Evolutionary conservation across 2,113 vertebrate genomes (phyloP), one percentile per base, ranked within the genome.

Genomic region (Melanerpes aurifrons): DNA sequence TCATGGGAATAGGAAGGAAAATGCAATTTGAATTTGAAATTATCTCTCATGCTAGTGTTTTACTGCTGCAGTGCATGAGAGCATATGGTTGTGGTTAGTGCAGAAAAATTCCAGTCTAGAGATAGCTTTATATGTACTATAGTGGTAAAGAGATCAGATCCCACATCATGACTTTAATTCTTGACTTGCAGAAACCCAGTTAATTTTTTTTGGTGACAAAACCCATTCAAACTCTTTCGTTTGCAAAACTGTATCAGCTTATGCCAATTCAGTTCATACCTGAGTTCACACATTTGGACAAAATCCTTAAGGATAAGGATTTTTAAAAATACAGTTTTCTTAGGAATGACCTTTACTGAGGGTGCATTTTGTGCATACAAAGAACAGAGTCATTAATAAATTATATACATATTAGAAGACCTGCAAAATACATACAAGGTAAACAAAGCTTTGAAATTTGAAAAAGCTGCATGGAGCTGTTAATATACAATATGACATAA

Each of bases 281-380:
- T n/a, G 70, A 82, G 59, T 69, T 89, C 79, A 79, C 63, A 66
- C 2, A 76, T 75, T 90, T 95, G 90, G 64, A 93, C 78, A 87
- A 90, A 96, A 92, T 89, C 61, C 77, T 87, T 81, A 84, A 90
- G 82, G 92, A 92, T 94, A 96, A 93, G 62, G 68, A 48, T 59
- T 86, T 95, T 86, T 96, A 87, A 95, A 95, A 96, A 92, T 85
- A 80, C 1, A 3, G 37, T 94, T 95, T 91, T 92, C 89, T 94
- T 92, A 90, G 85, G 92, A 95, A 87, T 96, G 74, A 96, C 92
- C 94, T 96, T 93, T 92, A 91, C 87, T 72, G 54, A 86, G 56
- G 63, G 54, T 92, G 89, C 72, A 81, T 72, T 94, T 82, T 92
- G 62, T 72, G 70, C 90, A 86, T 73, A 87, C 71, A 92, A 88